phyloP scores from a whole-genome alignment of 2,888 invertebrate species.

The Stomorhina lunata region DNA sequence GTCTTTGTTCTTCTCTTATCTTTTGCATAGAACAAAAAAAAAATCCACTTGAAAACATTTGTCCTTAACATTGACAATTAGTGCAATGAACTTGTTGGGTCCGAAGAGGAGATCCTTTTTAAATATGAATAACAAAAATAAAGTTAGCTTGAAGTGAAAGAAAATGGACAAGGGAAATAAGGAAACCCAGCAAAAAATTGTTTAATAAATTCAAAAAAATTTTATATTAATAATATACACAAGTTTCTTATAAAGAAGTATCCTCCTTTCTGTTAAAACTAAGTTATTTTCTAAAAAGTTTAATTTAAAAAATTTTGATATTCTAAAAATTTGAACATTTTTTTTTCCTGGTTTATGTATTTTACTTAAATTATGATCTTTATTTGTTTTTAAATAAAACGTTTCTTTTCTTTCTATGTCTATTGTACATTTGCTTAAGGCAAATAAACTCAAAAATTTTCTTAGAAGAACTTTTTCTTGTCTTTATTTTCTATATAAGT shows the following conservation, averaged over 20 bases:
- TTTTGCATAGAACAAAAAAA: neutral
- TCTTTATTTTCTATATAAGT: neutral
- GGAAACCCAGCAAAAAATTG: constrained; percentile 6
- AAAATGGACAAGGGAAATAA: too few species aligned
- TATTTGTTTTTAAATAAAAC: too few species aligned
- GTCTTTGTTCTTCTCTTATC: neutral
- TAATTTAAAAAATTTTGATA: too few species aligned
- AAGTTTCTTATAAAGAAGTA: too few species aligned
- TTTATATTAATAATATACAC: too few species aligned
- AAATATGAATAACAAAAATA: neutral
- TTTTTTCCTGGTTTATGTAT: too few species aligned
- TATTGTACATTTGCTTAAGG: constrained; percentile 1
- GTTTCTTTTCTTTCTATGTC: too few species aligned
- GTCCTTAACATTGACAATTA: constrained; percentile 50
- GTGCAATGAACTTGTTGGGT: constrained; percentile 40
- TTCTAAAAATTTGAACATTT: too few species aligned
- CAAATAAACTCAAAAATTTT: constrained; percentile 26
- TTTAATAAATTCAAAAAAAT: neutral
- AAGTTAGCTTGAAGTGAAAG: neutral
- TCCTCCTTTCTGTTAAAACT: too few species aligned
- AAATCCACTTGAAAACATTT: constrained; percentile 5
- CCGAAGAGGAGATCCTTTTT: neutral
- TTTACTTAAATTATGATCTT: too few species aligned
- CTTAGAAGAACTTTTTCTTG: neutral
- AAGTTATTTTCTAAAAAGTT: too few species aligned